These are phyloP conservation scores for Pygmarrhopalites habei DNA, from an alignment of 1,140 invertebrate genomes.

Conservation along the genomic window DNA sequence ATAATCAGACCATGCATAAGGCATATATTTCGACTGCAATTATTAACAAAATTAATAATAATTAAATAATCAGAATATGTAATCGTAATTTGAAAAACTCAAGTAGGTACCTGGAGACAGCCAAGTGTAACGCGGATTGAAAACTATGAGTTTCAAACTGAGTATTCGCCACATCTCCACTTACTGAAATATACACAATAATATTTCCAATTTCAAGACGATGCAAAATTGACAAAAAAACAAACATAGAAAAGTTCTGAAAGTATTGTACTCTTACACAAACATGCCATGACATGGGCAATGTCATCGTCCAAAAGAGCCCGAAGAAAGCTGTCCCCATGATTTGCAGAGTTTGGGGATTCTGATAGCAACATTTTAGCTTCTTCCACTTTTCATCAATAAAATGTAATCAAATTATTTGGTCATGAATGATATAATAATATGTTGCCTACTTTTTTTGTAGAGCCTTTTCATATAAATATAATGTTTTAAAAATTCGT, in stretches of 20 bases:
- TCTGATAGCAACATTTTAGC: neutral
- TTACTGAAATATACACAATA: neutral
- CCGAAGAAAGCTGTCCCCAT: neutral
- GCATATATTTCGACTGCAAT: neutral
- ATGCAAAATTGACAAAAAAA: neutral
- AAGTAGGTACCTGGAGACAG: too few relatives aligned
- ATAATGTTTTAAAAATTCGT: neutral
- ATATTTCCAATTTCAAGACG: neutral
- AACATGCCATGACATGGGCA: neutral
- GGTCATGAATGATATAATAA: too few relatives aligned
- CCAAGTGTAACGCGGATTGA: neutral
- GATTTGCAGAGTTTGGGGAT: neutral
- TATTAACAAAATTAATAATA: too few relatives aligned
- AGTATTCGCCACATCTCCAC: neutral
- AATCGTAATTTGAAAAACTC: too few relatives aligned
- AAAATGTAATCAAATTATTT: neutral
- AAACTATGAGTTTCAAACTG: neutral
- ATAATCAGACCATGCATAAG: conserved; percentile 3
- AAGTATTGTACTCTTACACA: neutral
- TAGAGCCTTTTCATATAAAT: too few relatives aligned
- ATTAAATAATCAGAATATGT: too few relatives aligned
- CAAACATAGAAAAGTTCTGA: neutral
- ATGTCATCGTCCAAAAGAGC: neutral
- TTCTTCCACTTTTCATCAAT: too few relatives aligned
- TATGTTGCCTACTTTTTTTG: too few relatives aligned